Percentiles rank a stretch among this genome's conserved stretches.
These are phyloP conservation scores for Lichenostomus cassidix DNA, from an alignment of 2,113 vertebrate genomes.

Conservation along the genomic window DNA sequence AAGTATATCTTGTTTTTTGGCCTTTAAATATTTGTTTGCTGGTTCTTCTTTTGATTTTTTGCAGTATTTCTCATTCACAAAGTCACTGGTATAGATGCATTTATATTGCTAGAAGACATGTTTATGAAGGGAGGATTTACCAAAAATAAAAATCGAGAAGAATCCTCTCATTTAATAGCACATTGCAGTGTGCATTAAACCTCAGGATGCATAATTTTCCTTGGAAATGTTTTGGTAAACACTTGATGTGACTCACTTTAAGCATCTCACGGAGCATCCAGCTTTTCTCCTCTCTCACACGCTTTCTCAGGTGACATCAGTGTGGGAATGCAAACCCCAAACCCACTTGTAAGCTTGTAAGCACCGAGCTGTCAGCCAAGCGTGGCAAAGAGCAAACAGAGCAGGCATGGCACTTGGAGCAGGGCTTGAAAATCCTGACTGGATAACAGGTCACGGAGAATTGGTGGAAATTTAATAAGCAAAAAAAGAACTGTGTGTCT, in stretches of 20 bases:
- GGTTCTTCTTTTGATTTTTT: not conserved
- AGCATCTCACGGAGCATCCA: not conserved
- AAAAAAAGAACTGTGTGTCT: constrained; percentile 13
- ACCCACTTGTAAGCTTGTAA: not conserved
- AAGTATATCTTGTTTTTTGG: not conserved
- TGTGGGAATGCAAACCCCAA: not conserved
- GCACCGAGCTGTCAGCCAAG: not conserved
- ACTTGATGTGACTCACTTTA: not conserved
- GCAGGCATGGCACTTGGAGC: not conserved
- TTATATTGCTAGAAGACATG: not conserved
- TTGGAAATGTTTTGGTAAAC: not conserved
- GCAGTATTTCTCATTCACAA: not conserved
- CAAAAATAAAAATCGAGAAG: not conserved
- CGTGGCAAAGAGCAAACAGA: not conserved
- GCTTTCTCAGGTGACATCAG: not conserved
- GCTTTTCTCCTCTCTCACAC: not conserved
- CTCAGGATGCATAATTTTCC: not conserved
- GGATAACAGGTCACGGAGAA: not conserved
- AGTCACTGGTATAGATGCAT: not conserved
- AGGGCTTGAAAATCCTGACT: not conserved
- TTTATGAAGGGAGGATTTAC: not conserved
- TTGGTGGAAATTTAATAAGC: constrained; percentile 34
- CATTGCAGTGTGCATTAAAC: not conserved
- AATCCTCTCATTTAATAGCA: not conserved
- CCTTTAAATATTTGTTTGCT: not conserved